A percentile compares a stretch with the other conserved stretches of the same genome.
Conservation (phyloP, 2,888 invertebrate genomes). For the Drosophila phalerata region DNA sequence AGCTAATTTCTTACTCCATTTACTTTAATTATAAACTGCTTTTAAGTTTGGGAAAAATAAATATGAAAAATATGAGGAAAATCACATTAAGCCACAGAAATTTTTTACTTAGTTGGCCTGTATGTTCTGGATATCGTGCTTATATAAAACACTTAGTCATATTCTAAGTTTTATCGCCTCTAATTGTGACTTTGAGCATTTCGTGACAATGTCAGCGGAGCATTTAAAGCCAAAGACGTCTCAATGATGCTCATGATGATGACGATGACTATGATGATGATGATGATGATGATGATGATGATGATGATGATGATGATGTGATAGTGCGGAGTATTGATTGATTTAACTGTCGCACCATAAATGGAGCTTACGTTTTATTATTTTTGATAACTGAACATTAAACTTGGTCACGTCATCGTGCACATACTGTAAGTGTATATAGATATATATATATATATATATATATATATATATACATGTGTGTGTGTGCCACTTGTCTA, state of each 20-base stretch:
- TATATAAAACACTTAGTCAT: conserved; percentile 10
- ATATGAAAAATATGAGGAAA: too few species aligned
- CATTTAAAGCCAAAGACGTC: conserved; percentile 28
- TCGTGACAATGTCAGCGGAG: conserved; percentile 48
- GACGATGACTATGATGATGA: not conserved
- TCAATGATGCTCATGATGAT: conserved; percentile 5
- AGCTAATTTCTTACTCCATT: not conserved
- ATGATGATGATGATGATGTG: conserved; percentile 10
- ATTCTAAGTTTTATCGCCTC: conserved; percentile 30
- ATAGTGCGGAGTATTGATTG: conserved; percentile 47
- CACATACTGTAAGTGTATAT: conserved; percentile 17
- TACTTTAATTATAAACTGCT: not conserved
- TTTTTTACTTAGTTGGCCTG: not conserved
- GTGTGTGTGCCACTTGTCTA: conserved; percentile 24
- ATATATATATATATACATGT: not conserved
- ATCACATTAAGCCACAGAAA: not conserved
- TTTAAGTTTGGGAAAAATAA: not conserved
- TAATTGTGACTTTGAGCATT: conserved; percentile 51
- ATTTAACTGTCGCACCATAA: conserved; percentile 59
- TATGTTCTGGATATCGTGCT: not conserved
- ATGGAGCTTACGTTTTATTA: conserved; percentile 37
- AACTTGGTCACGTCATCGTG: conserved; percentile 48
- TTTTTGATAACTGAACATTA: conserved; percentile 36
- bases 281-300: conserved; percentile 17
- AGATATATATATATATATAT: not conserved